Percentiles rank a stretch among this genome's conserved stretches.
Evolutionary conservation across 2,113 vertebrate species (phyloP).

Genomic region (Desmodus rotundus): DNA sequence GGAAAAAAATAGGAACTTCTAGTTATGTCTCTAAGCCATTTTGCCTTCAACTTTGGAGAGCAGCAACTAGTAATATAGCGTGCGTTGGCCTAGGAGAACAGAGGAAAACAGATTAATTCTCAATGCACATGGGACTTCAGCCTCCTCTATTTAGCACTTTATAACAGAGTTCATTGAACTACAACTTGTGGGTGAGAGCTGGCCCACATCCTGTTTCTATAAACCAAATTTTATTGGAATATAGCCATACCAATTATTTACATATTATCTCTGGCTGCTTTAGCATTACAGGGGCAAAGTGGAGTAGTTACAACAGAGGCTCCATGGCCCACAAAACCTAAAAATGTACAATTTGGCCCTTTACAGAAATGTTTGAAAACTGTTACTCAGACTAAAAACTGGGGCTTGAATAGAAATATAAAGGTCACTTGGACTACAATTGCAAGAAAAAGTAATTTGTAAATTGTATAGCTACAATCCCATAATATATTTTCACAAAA

Average conservation of each 20-base stretch:
- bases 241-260: background rate
- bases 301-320: background rate
- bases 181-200: background rate
- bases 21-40: background rate
- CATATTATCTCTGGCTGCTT: background rate
- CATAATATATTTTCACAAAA: background rate
- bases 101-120: constrained; percentile 28
- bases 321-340: background rate
- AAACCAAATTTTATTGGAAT: constrained; percentile 23
- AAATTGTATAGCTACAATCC: background rate
- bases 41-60: background rate
- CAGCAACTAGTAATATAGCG: background rate
- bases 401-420: background rate
- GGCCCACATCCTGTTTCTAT: background rate
- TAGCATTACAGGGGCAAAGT: background rate
- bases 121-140: background rate
- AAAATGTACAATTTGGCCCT: background rate
- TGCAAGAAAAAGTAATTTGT: background rate
- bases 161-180: background rate
- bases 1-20: background rate
- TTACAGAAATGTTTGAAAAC: background rate
- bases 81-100: background rate
- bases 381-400: constrained; percentile 9
- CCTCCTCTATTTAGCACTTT: background rate
- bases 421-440: background rate